Base-by-base conservation (phyloP, 2,113 vertebrate species). In the Pygoscelis antarcticus region DNA sequence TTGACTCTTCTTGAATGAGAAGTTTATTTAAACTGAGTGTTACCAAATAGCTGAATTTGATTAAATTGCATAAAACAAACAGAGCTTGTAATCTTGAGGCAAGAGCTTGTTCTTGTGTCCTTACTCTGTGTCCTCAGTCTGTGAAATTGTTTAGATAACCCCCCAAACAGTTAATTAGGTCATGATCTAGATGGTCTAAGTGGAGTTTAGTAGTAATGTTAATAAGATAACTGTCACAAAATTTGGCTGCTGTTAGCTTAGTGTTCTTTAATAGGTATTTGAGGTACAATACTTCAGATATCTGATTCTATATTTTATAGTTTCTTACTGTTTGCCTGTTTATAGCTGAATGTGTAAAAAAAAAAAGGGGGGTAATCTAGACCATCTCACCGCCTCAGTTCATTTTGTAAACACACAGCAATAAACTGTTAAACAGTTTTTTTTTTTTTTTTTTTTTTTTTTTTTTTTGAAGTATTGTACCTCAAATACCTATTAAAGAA, bases 11-110 rank as follows among this genome's bases (percentile, higher is more conserved):
- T 42, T 74, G 74, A 89, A 61, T 5, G 1, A 86, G 58, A 71
- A 72, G 86, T 89, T 94, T 96, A 71, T 66, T 55, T 95, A 95
- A 96, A 95, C 90, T 54, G 62, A 93, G 22, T 62, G 80, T 97
- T 96, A 72, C 89, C 58, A 85, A 97, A 97, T 34, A 80, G 76
- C 40, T 70, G 66, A 68, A 93, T 97, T 95, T 97, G 82, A 95
- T 96, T 80, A 62, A 95, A 76, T 97, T 97, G 95, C 92, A 89
- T 78, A 96, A 97, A 96, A 58, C 93, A 96, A 97, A 97, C 52
- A 95, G 27, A 89, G 49, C 27, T 83, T 91, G 86, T 78, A 94
- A 95, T 81, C 54, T 83, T 89, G 71, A 76, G 26, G 90, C 72
- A 93, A 90, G 79, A 92, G 72, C 65, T 75, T 83, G 22, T 68